Evolutionary conservation across 2,797 vertebrate species (phyloP), one percentile per base, ranked within the genome.

Genomic region (Sebastes taczanowskii): DNA sequence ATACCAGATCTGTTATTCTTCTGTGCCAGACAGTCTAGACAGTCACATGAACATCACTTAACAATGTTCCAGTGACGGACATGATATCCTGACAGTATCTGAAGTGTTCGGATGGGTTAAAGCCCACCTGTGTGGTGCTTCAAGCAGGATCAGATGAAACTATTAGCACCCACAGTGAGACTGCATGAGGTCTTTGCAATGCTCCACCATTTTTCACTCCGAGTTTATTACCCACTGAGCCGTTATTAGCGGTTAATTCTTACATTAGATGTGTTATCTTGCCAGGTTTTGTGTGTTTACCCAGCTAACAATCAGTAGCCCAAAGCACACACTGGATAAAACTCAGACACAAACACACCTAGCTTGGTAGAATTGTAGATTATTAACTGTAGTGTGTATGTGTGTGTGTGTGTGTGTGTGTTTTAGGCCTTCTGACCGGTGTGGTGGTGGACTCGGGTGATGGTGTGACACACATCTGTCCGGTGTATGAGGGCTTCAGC

Each of bases 371-470:
- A 29, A n/a, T 14, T 65, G 73, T 77, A 56, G 55, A 79, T 70
- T 59, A 76, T 77, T 71, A 81, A 79, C 68, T 77, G 16, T 30
- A 7, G 34, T 70, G 8, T 59, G 7, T 67, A 20, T 82, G 11
- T 87, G 22, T 71, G 46, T 63, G 29, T 79, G 9, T 87, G 13
- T 42, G 22, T 74, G 23, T 79, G 34, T 87, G 13, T 46, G 27
- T 74, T 61, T 52, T 75, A 96, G 96, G 96, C 67, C 91, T 96
- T 80, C 90, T 96, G 81, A 96, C 96, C 0, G 96, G 96, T 61
- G 95, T 96, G 83, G 96, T 96, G 77, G 94, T 96, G 65, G 96
- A 96, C 89, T 96, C 96, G 0, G 96, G 96, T 4, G 96, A 96
- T 7, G 96, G 96, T 1, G 96, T 96, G 82, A 96, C 96, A 6